These are phyloP conservation scores for Polyommatus icarus DNA, from an alignment of 2,888 invertebrate species.

Conservation along the genomic window DNA sequence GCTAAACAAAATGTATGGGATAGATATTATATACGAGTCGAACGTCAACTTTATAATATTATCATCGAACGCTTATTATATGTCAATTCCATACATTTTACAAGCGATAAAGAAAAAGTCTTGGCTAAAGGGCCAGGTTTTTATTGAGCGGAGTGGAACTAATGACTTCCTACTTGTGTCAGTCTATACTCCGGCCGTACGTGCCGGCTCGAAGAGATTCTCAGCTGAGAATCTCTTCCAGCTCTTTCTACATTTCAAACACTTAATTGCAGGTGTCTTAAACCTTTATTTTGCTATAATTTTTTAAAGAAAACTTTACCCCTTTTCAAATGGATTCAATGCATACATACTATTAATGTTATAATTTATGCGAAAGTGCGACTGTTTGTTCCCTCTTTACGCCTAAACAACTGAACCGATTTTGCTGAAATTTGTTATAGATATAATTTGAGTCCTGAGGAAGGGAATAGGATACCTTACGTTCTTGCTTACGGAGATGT, in stretches of 20 bases:
- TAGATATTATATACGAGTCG: no score
- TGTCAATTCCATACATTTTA: no score
- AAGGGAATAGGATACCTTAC: no score
- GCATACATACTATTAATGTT: background rate
- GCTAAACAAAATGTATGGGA: no score
- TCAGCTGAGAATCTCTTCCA: no score
- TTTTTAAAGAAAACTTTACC: background rate
- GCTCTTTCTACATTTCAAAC: background rate
- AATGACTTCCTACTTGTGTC: background rate
- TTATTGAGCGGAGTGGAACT: background rate
- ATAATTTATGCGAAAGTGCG: background rate
- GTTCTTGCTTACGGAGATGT: no score
- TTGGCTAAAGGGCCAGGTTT: background rate
- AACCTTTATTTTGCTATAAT: background rate
- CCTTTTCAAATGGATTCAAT: background rate
- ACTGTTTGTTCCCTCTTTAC: background rate
- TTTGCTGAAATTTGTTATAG: background rate
- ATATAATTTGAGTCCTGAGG: background rate
- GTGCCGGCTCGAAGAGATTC: background rate
- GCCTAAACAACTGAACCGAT: background rate
- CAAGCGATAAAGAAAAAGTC: no score
- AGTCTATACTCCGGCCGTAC: background rate
- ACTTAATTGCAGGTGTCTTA: background rate
- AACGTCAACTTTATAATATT: no score
- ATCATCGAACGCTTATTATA: no score